Evolutionary conservation across 2,888 invertebrate genomes (phyloP), one percentile per base, ranked within the genome.

Genomic region (Keiferia lycopersicella): DNA sequence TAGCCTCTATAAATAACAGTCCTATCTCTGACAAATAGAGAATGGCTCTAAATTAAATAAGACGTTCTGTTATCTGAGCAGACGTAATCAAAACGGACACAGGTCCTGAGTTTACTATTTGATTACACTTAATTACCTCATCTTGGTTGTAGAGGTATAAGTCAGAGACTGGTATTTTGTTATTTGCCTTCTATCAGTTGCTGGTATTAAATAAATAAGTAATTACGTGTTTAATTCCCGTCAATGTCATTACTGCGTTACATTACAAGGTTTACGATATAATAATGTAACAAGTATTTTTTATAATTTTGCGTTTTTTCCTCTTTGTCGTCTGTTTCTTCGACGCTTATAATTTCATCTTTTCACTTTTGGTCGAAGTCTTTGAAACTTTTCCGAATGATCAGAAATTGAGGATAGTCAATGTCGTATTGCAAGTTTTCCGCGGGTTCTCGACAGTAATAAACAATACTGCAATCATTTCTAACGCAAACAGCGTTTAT

Each of bases 1-100:
- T 84, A 80, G 82, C 86, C 87, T 84, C 81, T 84, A 87, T 87
- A 89, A 88, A 88, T 88, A 84, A 86, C 76, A 65, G 65, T 73
- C 74, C 83, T 89, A 90, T 90, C 86, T 74, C 72, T 73, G 70
- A 78, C 83, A 88, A 87, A 87, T 87, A 85, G 65, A 73, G 72
- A 82, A 82, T 80, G 78, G 75, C 76, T 74, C 76, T 77, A 80
- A 83, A 86, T 86, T 83, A 89, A 89, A 88, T 88, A 89, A 79
- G 68, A 80, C 80, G 74, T 71, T 73, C 74, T 80, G 82, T 86
- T 89, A 89, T 87, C 88, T 80, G 68, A 75, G 73, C 74, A 82
- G 80, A 75, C 77, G 82, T 77, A 84, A 85, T 83, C 80, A 81
- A 81, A 82, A 88, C 84, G 89, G 90, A 89, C 89, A 89, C 69